Base-by-base conservation (phyloP, 2,888 invertebrate species). In the Asteroscopus sphinx region DNA sequence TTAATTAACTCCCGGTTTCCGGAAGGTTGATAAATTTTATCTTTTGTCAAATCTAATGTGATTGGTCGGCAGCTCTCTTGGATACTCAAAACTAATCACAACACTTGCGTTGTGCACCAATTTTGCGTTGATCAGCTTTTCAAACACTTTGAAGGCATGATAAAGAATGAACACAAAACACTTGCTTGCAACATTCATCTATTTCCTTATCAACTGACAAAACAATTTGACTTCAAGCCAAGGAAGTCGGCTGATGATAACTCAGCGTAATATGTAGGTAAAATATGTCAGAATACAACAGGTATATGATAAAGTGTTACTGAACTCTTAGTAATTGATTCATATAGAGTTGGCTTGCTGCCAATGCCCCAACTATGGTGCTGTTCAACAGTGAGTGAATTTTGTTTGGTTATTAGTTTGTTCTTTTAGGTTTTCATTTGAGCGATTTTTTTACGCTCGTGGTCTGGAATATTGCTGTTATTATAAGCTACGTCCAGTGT, bases 281-380 rank as follows among this genome's bases (percentile, higher is more conserved):
- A 42, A 48, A 42, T 36, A 30, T 12, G 7, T 15, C 16, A 3
- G 28, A 30, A 53, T 53, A 77, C 80, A 82, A 80, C 82, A 83
- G 82, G 79, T 82, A 76, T 64, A 67, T 82, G 86, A 87, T 86
- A 86, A 85, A 80, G 81, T 79, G 83, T 54, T 83, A 77, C 74
- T 86, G 87, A 88, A 82, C 88, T 55, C 77, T 30, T 54, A 30
- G 73, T 72, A 79, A 85, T 82, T 81, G 82, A 81, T 81, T 82
- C 74, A 58, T 57, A 35, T 41, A 60, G 58, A 15, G 68, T 52
- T 86, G 87, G 87, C 85, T n/a, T 15, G 0, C 13, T 37, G 84
- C 86, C 85, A 86, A 48, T n/a, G 42, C 60, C 68, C 62, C 53
- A 75, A 70, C 73, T 33, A 60, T 25, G 25, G 33, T 17, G 6